Base-by-base conservation (phyloP, 2,888 invertebrate species). In the Agapetus fuscipes region DNA sequence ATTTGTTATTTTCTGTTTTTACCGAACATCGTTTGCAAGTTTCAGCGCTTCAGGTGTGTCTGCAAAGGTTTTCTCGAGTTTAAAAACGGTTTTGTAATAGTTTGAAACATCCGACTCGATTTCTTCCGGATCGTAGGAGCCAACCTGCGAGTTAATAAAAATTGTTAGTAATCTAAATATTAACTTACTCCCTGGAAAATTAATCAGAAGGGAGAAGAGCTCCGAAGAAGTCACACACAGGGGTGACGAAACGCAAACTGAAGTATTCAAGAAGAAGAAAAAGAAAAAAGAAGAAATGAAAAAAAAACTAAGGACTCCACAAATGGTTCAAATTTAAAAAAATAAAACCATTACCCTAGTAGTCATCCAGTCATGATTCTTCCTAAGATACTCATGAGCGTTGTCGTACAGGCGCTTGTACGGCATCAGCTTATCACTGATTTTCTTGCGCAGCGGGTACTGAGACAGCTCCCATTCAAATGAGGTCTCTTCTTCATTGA, bases 401-500 rank as follows among this genome's bases (percentile, higher is more conserved):
- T 83, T 83, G 55, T 94, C 93, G 56, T 86, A 96, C 1, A 96
- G 68, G 54, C 80, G 82, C 57, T 90, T 86, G 56, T 77, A 96
- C 0, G 95, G 94, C 16, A 76, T 73, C 28, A 96, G 64, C 56
- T 76, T 83, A 52, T 91, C 91, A 46, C 83, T 79, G 1, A 81
- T 66, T 53, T 74, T 63, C 60, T 89, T 87, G 45, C 94, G 72
- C 46, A 85, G 71, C 0, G 93, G 90, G 66, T 95, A 96, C 51
- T 85, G 82, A 0, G 94, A 89, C 6, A 81, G 58, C 54, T 91
- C 86, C 79, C 86, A 93, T 9, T 83, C 87, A 56, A 84, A 95
- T 12, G 91, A 76, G 17, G 74, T 67, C 58, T 96, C 96, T 58
- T 96, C 95, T 56, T 82, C 83, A 58, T 96, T 96, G 53, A 96